Evolutionary conservation across 2,113 vertebrate genomes (phyloP).

Genomic region (Morone saxatilis): DNA sequence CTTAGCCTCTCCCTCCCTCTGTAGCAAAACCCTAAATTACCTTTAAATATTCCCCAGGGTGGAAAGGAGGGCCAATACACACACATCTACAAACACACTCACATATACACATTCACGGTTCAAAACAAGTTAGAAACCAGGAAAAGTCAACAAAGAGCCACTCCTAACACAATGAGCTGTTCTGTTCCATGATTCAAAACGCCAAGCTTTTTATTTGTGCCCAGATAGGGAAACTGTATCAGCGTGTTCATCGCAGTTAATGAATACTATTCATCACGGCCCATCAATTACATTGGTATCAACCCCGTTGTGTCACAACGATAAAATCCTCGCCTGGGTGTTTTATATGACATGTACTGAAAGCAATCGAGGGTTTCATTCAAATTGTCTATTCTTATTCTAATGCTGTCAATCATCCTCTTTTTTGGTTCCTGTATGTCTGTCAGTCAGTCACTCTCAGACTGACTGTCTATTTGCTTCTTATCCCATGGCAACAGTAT

Average conservation of each 20-base stretch:
- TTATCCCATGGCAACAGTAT: background rate
- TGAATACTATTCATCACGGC: conserved; percentile 47
- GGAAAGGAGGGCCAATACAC: conserved; percentile 47
- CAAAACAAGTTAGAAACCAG: conserved; percentile 45
- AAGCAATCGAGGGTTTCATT: background rate
- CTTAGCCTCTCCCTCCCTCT: conserved; percentile 19
- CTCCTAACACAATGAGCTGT: conserved; percentile 60
- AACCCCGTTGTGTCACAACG: conserved; percentile 12
- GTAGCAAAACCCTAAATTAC: conserved; percentile 67
- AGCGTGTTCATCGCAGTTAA: conserved; percentile 46
- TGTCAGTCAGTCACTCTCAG: conserved; percentile 1
- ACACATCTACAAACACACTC: conserved; percentile 17
- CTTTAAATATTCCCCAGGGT: conserved; percentile 61
- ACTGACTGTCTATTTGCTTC: background rate
- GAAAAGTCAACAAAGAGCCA: conserved; percentile 68
- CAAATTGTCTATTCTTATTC: background rate
- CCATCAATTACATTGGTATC: conserved; percentile 45
- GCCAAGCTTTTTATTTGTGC: conserved; percentile 17
- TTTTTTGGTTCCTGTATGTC: background rate
- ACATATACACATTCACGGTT: background rate
- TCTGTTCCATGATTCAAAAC: conserved; percentile 49
- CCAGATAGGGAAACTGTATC: conserved; percentile 35
- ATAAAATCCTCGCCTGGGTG: conserved; percentile 10
- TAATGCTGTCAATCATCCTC: conserved; percentile 9
- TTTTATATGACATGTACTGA: conserved; percentile 16